These are phyloP conservation scores for Phrynocephalus versicolor DNA, from an alignment of 2,113 vertebrate genomes.

Conservation along the genomic window DNA sequence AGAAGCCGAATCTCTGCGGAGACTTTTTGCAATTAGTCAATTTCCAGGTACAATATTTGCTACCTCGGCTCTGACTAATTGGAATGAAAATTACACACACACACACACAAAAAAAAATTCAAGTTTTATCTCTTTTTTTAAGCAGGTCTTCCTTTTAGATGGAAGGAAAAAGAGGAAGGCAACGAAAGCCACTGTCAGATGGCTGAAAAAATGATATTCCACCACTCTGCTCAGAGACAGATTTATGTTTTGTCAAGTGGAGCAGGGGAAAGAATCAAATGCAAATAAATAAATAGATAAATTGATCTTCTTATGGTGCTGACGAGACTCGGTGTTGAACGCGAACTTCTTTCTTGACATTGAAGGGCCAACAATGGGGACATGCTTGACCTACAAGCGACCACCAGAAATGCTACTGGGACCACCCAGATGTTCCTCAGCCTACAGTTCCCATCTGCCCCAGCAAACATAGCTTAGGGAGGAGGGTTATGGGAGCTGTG, in stretches of 20 bases:
- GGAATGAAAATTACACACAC: conserved; percentile 58
- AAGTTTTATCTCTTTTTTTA: conserved; percentile 44
- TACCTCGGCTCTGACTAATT: conserved; percentile 63
- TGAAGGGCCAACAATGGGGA: not conserved
- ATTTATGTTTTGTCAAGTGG: not conserved
- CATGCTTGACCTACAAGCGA: not conserved
- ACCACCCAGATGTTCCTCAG: no score
- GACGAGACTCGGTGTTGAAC: not conserved
- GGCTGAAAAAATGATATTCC: not conserved
- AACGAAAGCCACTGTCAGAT: not conserved
- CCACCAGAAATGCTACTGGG: no score
- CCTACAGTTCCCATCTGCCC: no score
- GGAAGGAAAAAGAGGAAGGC: not conserved
- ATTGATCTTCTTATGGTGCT: not conserved
- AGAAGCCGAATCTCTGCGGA: conserved; percentile 62
- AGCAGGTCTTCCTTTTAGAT: conserved; percentile 1
- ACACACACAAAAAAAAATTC: conserved; percentile 49
- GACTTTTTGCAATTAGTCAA: conserved; percentile 55
- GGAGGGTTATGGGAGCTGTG: no score
- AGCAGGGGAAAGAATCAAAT: not conserved
- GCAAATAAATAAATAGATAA: not conserved
- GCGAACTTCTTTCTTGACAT: not conserved
- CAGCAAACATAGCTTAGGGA: no score
- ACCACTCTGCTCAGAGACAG: not conserved
- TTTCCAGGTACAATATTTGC: conserved; percentile 63